A percentile compares a stretch with the other conserved stretches of the same genome.
Evolutionary conservation across 2,113 vertebrate genomes (phyloP).

Genomic region (Aptenodytes patagonicus): DNA sequence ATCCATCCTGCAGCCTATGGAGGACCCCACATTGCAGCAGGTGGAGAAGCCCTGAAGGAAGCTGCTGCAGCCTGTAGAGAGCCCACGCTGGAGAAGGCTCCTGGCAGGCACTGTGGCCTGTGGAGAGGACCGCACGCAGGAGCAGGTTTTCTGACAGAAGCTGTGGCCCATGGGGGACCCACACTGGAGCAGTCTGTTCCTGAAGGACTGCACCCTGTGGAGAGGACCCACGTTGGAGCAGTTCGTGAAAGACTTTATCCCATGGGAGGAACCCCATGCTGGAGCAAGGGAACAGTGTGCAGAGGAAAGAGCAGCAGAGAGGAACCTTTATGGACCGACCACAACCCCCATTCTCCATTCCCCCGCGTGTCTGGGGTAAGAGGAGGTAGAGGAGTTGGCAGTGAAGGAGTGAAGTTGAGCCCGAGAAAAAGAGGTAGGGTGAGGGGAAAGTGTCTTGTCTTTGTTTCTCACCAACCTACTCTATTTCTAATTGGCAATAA

Average conservation of each 20-base stretch:
- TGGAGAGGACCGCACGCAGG: neutral
- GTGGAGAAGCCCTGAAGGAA: neutral
- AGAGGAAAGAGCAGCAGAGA: neutral
- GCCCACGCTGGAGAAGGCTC: neutral
- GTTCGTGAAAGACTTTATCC: neutral
- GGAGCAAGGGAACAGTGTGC: neutral
- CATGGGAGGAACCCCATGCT: neutral
- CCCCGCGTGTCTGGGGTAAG: neutral
- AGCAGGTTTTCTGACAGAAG: neutral
- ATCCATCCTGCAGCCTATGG: neutral
- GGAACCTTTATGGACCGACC: accelerated
- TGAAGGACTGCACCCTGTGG: neutral
- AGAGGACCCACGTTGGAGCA: neutral
- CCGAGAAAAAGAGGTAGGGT: neutral
- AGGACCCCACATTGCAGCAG: neutral
- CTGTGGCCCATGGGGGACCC: neutral
- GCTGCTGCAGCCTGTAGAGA: neutral
- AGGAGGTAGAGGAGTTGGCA: neutral
- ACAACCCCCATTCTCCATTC: neutral
- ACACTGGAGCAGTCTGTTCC: neutral
- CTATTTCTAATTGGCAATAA: neutral
- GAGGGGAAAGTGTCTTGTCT: neutral
- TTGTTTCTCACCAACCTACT: neutral
- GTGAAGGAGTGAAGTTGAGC: neutral
- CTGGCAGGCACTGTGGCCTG: neutral